These are phyloP conservation scores for Papilio machaon DNA, from an alignment of 1,140 invertebrate species.

Conservation along the genomic window DNA sequence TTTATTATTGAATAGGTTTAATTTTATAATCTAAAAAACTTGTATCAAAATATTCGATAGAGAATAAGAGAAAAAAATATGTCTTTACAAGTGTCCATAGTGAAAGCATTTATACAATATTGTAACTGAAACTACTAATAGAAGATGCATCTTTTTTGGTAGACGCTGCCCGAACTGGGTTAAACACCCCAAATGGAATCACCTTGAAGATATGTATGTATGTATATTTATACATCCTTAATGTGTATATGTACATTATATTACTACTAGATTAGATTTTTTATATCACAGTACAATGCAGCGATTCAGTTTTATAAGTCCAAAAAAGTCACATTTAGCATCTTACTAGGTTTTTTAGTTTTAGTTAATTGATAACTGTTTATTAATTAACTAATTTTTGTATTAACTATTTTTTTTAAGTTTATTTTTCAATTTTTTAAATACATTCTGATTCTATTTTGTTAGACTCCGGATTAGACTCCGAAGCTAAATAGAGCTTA, in stretches of 20 bases:
- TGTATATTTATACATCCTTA: conserved; percentile 19
- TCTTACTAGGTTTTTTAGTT: neutral
- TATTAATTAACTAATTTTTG: too few relatives aligned
- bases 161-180: conserved; percentile 28
- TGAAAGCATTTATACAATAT: neutral
- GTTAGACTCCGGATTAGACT: too few relatives aligned
- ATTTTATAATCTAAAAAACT: too few relatives aligned
- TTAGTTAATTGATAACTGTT: too few relatives aligned
- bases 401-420: too few relatives aligned
- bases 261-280: neutral
- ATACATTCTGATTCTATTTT: too few relatives aligned
- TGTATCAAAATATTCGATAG: too few relatives aligned
- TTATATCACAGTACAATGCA: neutral
- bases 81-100: too few relatives aligned
- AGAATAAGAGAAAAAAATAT: too few relatives aligned
- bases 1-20: too few relatives aligned
- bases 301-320: neutral
- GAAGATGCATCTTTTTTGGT: conserved; percentile 19
- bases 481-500: too few relatives aligned
- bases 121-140: neutral
- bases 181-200: conserved; percentile 27
- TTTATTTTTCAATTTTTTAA: too few relatives aligned
- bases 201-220: conserved; percentile 33
- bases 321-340: neutral
- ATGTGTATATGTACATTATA: neutral